These are phyloP conservation scores for Lerema accius DNA, from an alignment of 1,140 invertebrate species.

Conservation along the genomic window DNA sequence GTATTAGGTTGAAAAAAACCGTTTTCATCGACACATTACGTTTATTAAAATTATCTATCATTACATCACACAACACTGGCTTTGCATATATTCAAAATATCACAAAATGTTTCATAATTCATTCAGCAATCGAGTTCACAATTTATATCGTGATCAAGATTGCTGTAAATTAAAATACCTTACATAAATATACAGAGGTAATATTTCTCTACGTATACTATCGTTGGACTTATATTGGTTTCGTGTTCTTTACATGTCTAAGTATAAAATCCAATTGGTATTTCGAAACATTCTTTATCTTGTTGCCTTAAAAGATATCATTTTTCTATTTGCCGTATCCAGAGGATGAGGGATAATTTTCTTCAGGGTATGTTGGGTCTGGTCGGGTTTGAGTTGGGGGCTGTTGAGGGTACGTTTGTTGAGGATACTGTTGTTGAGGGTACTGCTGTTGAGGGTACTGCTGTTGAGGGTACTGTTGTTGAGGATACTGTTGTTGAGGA, in stretches of 20 bases:
- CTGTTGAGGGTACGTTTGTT: conserved; percentile 2
- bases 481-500: conserved; percentile 12
- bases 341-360: conserved; percentile 31
- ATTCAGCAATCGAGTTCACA: conserved; percentile 69
- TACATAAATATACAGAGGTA: conserved; percentile 39
- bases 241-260: conserved; percentile 7
- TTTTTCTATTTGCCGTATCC: conserved; percentile 34
- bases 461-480: conserved; percentile 30
- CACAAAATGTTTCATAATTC: conserved; percentile 50
- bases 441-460: conserved; percentile 27
- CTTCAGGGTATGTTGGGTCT: conserved; percentile 12
- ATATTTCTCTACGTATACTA: conserved; percentile 23
- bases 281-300: conserved; percentile 12
- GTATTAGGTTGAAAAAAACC: no score
- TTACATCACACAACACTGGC: conserved; percentile 59
- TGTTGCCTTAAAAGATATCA: not conserved
- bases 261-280: conserved; percentile 11
- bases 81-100: conserved; percentile 51
- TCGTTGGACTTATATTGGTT: conserved; percentile 5
- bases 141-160: conserved; percentile 69
- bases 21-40: conserved; percentile 34
- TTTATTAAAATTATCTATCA: conserved; percentile 58
- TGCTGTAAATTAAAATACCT: conserved; percentile 44
- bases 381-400: conserved; percentile 4
- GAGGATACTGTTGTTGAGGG: conserved; percentile 9